These are phyloP conservation scores for Diaprepes abbreviatus DNA, from an alignment of 2,888 invertebrate species.

Conservation along the genomic window DNA sequence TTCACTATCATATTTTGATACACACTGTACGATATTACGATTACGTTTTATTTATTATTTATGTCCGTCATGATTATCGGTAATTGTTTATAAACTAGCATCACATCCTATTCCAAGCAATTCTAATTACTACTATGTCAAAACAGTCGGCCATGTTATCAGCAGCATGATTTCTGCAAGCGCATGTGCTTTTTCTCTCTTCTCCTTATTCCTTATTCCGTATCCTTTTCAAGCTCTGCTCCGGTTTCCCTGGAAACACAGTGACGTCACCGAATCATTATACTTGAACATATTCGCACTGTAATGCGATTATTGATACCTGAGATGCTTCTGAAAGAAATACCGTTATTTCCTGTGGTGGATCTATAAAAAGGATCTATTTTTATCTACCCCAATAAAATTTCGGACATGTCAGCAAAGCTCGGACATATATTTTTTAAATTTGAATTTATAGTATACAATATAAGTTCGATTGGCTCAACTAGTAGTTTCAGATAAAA, in stretches of 20 bases:
- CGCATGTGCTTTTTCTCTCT: constrained; percentile 24
- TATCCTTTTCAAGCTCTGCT: constrained; percentile 16
- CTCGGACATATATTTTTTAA: background rate
- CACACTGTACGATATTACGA: background rate
- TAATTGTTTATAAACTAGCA: background rate
- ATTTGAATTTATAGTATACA: too few species aligned
- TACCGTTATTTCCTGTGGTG: background rate
- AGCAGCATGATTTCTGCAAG: background rate
- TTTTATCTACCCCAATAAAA: background rate
- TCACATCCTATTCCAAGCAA: background rate
- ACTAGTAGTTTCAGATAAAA: too few species aligned
- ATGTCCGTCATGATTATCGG: background rate
- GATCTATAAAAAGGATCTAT: background rate
- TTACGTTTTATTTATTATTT: too few species aligned
- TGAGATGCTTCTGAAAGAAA: background rate
- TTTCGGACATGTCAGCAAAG: background rate
- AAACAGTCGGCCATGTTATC: constrained; percentile 17
- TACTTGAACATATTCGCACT: constrained; percentile 6
- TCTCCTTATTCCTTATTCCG: background rate
- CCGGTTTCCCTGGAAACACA: constrained; percentile 17
- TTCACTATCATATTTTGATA: constrained; percentile 4
- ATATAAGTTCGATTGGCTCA: too few species aligned
- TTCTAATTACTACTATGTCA: background rate
- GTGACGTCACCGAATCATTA: constrained; percentile 40
- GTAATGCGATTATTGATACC: constrained; percentile 22